Conservation (phyloP, 2,888 invertebrate genomes). For the Melangyna quadrimaculata region DNA sequence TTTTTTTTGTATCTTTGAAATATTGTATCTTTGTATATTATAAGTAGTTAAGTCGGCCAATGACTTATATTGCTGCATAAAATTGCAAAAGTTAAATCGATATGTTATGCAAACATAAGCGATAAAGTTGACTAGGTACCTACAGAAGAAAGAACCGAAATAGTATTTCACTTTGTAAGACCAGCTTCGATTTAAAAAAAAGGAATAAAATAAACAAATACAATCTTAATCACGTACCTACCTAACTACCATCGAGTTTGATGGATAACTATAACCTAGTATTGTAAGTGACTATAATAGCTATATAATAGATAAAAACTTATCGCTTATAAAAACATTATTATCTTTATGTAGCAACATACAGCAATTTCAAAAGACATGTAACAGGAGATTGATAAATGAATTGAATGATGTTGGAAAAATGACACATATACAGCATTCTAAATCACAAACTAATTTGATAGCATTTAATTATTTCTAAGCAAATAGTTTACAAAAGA, state of each 20-base stretch:
- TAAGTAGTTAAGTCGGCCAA: constrained; percentile 17
- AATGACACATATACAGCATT: too few relatives aligned
- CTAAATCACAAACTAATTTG: too few relatives aligned
- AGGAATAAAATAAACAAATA: too few relatives aligned
- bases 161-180: neutral
- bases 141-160: neutral
- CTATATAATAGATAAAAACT: neutral
- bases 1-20: constrained; percentile 20
- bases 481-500: too few relatives aligned
- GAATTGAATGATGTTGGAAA: neutral
- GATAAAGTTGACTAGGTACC: neutral
- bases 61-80: constrained; percentile 14
- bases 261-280: neutral
- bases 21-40: constrained; percentile 31
- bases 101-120: constrained; percentile 27
- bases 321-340: neutral
- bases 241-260: neutral
- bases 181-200: neutral
- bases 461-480: too few relatives aligned
- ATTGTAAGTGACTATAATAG: neutral
- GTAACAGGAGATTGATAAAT: neutral
- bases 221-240: neutral
- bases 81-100: constrained; percentile 36
- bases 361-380: neutral
- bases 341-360: neutral